phyloP scores from a whole-genome alignment of 2,888 invertebrate genomes.

The Himalopsyche kuldschensis region DNA sequence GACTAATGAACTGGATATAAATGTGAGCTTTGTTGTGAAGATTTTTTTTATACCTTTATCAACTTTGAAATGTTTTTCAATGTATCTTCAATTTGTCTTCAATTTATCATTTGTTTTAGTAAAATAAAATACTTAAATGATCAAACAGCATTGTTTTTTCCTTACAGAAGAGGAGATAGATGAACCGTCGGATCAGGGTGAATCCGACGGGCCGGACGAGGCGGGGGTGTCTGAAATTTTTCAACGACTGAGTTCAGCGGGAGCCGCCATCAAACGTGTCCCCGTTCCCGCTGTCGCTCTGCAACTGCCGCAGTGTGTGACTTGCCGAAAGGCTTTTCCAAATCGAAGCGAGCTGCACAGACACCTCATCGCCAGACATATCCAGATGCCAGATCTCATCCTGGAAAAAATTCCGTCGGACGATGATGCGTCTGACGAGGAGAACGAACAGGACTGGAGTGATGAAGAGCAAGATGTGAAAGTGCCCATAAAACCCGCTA shows the following conservation, averaged over 20 bases:
- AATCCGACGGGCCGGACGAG: background rate
- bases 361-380: constrained; percentile 58
- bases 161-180: constrained; percentile 22
- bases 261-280: constrained; percentile 44
- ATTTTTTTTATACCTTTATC: too few species aligned
- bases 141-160: background rate
- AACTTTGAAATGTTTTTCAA: too few species aligned
- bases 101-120: too few species aligned
- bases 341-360: constrained; percentile 54
- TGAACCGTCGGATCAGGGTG: constrained; percentile 10
- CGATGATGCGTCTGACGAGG: constrained; percentile 50
- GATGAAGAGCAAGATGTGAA: constrained; percentile 46
- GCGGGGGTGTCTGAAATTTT: constrained; percentile 47
- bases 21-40: too few species aligned
- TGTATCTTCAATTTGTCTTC: too few species aligned
- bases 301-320: constrained; percentile 48
- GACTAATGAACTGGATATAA: too few species aligned
- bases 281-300: background rate
- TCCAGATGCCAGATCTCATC: constrained; percentile 57
- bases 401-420: constrained; percentile 59
- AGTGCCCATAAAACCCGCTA: constrained; percentile 32
- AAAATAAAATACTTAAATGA: too few species aligned
- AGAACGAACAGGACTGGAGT: constrained; percentile 50
- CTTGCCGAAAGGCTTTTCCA: constrained; percentile 57
- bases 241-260: constrained; percentile 50